A percentile compares a stretch with the other conserved stretches of the same genome.
Conservation (phyloP, 2,113 vertebrate species). For the Mesembrinibis cayennensis region DNA sequence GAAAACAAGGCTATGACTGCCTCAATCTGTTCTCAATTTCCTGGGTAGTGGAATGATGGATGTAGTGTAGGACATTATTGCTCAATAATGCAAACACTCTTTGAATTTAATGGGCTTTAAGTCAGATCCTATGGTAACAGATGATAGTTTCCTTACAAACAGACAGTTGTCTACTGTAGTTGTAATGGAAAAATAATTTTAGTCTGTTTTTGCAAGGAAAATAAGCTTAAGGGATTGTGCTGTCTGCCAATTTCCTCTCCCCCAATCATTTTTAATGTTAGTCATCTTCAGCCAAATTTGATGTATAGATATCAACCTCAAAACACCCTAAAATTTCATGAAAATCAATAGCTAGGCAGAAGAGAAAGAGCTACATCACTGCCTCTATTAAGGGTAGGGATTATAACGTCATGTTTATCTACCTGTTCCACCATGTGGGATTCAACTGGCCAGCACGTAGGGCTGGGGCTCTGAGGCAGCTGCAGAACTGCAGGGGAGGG, state of each 20-base stretch:
- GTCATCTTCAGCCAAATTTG: constrained; percentile 14
- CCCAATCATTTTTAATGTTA: background rate
- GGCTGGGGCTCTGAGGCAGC: background rate
- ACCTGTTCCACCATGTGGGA: background rate
- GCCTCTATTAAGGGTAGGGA: background rate
- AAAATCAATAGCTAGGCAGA: background rate
- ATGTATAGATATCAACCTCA: background rate
- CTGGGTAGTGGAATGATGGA: constrained; percentile 1
- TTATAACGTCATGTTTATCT: background rate
- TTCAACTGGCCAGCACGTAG: background rate
- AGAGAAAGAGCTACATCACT: background rate
- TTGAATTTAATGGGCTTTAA: background rate
- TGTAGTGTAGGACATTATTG: background rate
- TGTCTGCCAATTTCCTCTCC: constrained; percentile 7
- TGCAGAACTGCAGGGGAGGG: background rate
- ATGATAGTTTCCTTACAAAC: background rate
- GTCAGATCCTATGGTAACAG: constrained; percentile 11
- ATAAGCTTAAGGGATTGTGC: background rate
- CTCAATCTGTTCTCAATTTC: background rate
- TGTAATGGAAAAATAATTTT: constrained; percentile 49
- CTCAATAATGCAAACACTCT: background rate
- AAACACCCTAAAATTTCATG: background rate
- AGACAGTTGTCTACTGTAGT: background rate
- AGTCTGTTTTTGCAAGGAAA: constrained; percentile 26
- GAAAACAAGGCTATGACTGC: background rate